Base-by-base conservation (phyloP, 2,888 invertebrate genomes). In the Nebria salina region DNA sequence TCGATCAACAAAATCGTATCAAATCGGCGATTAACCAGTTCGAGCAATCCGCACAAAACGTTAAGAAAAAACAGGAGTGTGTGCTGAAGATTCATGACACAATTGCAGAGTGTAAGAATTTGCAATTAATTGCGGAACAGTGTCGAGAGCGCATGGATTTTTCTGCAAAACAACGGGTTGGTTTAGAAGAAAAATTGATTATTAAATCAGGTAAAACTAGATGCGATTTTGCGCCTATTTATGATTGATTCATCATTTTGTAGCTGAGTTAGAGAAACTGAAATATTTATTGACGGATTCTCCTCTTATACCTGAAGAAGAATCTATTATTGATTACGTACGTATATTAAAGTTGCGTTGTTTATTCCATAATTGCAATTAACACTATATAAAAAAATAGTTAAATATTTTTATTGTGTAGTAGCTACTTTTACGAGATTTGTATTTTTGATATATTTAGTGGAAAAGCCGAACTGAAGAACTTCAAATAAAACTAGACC, bases 171-270 rank as follows among this genome's bases (percentile, higher is more conserved):
- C 83, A 84, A 76, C 84, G 84, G 25, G 78, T 77, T 41, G 72
- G 82, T 68, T 81, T 86, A 20, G 85, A 86, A 77, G 83, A 84
- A 73, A 76, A 83, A 70, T 85, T 82, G 70, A 83, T 85, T 66
- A 82, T 82, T 82, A 83, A 78, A 73, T 84, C 85, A 82, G 85
- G 85, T 85, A 82, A 7, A 65, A 34, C 34, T 20, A 20, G 1
- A 20, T 1, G 20, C 20, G 20, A 20, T 20, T 20, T 34, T 54
- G 54, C 54, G 54, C 8, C 54, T 0, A 2, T 54, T 54, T 11
- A 54, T 11, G 2, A 54, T 13, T 13, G 2, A 11, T 43, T 72
- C 65, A 82, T 83, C 70, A 25, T 64, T 84, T 75, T 74, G 20
- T 68, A 80, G 85, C 85, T 7, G 84, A 84, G 82, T 83, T 76